Base-by-base conservation (phyloP, 2,113 vertebrate species). In the Chitala chitala region DNA sequence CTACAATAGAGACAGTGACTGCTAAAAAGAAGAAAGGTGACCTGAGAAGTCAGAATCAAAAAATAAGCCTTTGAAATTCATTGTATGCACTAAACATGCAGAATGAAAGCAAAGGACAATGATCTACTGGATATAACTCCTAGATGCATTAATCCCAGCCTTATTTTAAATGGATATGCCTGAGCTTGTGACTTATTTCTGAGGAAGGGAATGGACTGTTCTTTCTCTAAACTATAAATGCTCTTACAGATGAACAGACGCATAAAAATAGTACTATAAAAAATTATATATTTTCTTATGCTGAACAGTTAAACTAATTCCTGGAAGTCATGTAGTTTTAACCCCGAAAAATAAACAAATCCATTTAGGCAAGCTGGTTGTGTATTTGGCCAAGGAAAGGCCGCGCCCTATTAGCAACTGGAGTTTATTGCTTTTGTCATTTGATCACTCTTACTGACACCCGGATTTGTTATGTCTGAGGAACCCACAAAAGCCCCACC, bases 221-320 rank as follows among this genome's bases (percentile, higher is more conserved):
- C n/a, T n/a, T n/a, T n/a, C n/a, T 63, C 33, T 63, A 29, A 63
- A 17, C 33, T 33, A 26, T 33, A 63, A 63, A 33, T 33, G 36
- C 29, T 58, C 15, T 33, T 61, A 61, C 33, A 63, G 59, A 29
- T 63, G 38, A 36, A 9, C 46, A n/a, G 33, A 63, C 64, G 59
- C 44, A 22, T 73, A n/a, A 56, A 36, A 75, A 26, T 78, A 71
- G 63, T 63, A 36, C 40, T 20, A 65, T 79, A 50, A 70, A 72
- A 68, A 69, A 70, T 54, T 42, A 3, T 24, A 36, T 69, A 81
- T 55, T 69, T 78, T 54, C 26, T 22, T 26, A 29, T 33, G 24
- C 72, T 44, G 50, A 73, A 71, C 38, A 77, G 38, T 66, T 56
- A 24, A 29, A 71, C 44, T 63, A 69, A 65, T 73, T 73, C 59